These are phyloP conservation scores for Charadrius vociferus DNA, from an alignment of 2,113 vertebrate genomes.

Conservation along the genomic window DNA sequence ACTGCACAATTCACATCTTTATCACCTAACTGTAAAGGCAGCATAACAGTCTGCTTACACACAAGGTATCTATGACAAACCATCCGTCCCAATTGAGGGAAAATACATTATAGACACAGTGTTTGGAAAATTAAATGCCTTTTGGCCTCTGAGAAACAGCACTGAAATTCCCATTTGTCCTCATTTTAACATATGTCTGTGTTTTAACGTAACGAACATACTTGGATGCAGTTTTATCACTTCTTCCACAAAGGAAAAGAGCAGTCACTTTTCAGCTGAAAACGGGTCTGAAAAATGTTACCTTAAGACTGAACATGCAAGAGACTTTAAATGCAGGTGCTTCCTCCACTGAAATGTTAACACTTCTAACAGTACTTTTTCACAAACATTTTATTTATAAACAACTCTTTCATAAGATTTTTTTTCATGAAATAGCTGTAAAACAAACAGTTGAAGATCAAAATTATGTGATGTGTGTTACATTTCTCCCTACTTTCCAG, in stretches of 20 bases:
- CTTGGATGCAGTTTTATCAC: background rate
- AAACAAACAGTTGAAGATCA: background rate
- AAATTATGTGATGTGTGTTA: fast-evolving
- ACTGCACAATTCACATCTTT: background rate
- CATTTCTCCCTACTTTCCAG: background rate
- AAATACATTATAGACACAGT: background rate
- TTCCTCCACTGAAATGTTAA: background rate
- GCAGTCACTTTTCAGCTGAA: background rate
- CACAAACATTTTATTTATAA: background rate
- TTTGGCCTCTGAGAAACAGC: background rate
- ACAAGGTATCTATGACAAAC: background rate
- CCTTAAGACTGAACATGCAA: background rate
- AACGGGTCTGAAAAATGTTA: background rate
- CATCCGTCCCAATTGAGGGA: background rate
- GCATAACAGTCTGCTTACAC: background rate
- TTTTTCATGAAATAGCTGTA: background rate
- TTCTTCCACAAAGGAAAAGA: background rate
- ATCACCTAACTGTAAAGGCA: background rate
- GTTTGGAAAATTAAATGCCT: background rate
- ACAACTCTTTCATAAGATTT: background rate
- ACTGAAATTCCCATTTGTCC: background rate
- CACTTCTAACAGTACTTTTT: background rate
- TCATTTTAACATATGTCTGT: background rate
- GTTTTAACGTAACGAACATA: background rate
- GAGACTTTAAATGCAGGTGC: background rate